Evolutionary conservation across 2,797 vertebrate genomes (phyloP).

Genomic region (Chloroceryle inda): DNA sequence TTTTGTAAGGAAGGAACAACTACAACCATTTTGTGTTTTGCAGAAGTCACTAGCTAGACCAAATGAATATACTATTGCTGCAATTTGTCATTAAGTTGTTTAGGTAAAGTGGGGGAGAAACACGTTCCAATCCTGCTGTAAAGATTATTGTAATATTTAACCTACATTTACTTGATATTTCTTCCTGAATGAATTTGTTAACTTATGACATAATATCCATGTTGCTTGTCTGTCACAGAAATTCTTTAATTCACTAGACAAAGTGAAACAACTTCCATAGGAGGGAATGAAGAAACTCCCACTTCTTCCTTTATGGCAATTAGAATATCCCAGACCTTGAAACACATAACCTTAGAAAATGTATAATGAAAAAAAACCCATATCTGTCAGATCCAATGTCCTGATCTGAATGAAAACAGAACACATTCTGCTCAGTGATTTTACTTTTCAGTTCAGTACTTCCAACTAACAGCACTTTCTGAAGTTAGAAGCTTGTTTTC

Average conservation of each 20-base stretch:
- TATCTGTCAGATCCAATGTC: neutral
- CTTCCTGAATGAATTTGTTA: neutral
- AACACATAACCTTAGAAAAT: neutral
- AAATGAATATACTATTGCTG: neutral
- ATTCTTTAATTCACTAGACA: neutral
- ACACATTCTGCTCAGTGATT: too few relatives aligned
- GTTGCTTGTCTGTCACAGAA: neutral
- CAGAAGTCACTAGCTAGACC: neutral
- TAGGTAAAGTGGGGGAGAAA: neutral
- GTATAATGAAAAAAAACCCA: neutral
- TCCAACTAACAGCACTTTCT: too few relatives aligned
- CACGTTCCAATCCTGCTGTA: fast-evolving
- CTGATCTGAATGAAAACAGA: too few relatives aligned
- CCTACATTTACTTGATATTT: neutral
- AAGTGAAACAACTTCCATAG: neutral
- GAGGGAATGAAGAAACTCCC: neutral
- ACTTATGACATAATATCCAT: neutral
- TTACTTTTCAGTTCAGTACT: too few relatives aligned
- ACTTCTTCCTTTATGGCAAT: neutral
- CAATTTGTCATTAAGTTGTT: neutral
- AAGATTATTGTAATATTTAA: neutral
- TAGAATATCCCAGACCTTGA: neutral
- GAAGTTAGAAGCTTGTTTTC: too few relatives aligned
- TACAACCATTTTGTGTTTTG: fast-evolving
- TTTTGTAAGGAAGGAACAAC: neutral